Evolutionary conservation across 1,140 invertebrate genomes (phyloP).

Genomic region (Trachelipus rathkii): DNA sequence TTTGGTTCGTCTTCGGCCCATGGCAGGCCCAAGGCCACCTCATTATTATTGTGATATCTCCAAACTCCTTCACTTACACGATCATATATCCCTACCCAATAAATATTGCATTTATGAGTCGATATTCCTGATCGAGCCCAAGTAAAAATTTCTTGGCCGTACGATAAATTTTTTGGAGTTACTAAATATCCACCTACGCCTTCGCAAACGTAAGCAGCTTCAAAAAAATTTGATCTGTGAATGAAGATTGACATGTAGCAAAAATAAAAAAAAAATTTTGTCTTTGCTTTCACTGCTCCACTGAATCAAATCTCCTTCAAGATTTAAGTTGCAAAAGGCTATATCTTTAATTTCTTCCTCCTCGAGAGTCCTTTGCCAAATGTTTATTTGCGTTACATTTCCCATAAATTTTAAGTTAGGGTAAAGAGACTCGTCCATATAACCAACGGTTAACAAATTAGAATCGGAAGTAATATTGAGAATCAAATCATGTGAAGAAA

Average conservation of each 20-base stretch:
- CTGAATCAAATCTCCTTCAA: slow-evolving; percentile 25
- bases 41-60: slow-evolving; percentile 23
- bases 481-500: slow-evolving; percentile 16
- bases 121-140: not conserved
- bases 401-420: slow-evolving; percentile 29
- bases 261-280: too few species aligned
- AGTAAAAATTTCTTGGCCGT: not conserved
- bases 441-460: slow-evolving; percentile 23
- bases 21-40: not conserved
- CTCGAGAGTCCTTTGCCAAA: slow-evolving; percentile 28
- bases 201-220: slow-evolving; percentile 28
- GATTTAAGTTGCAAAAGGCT: slow-evolving; percentile 16
- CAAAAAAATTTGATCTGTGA: slow-evolving; percentile 24
- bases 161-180: slow-evolving; percentile 20
- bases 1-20: slow-evolving; percentile 29
- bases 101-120: slow-evolving; percentile 1
- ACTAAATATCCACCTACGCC: slow-evolving; percentile 27
- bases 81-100: slow-evolving; percentile 34
- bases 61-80: slow-evolving; percentile 26
- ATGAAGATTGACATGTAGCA: slow-evolving; percentile 22
- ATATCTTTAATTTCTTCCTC: slow-evolving; percentile 21
- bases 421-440: slow-evolving; percentile 16
- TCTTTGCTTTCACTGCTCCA: slow-evolving; percentile 29
- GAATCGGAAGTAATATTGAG: not conserved
- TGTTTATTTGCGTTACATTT: slow-evolving; percentile 37